A percentile compares a stretch with the other conserved stretches of the same genome.
Evolutionary conservation across 23 tunicate genomes (phyloP).

Genomic region (Halocynthia aurantium): DNA sequence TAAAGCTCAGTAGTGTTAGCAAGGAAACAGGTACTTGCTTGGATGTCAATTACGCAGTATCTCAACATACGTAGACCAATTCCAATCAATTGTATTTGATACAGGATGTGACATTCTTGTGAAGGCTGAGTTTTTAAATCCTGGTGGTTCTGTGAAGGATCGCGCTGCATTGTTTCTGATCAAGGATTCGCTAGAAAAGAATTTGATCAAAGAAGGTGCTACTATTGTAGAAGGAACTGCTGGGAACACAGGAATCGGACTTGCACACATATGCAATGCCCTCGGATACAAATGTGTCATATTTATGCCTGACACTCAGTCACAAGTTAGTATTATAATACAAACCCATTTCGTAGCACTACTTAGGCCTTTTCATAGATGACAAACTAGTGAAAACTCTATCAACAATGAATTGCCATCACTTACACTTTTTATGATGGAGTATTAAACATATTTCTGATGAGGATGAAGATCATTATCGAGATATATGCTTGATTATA

Average conservation of each 20-base stretch:
- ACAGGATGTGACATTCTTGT: slow-evolving; percentile 78
- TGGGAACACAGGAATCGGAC: slow-evolving; percentile 95
- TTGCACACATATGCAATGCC: slow-evolving; percentile 94
- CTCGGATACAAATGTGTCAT: slow-evolving; percentile 91
- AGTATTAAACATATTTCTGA: too few species aligned
- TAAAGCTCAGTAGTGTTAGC: slow-evolving; percentile 73
- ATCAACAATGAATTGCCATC: too few species aligned
- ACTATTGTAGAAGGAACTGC: slow-evolving; percentile 97
- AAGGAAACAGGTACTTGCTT: slow-evolving; percentile 72
- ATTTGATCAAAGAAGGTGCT: slow-evolving; percentile 52
- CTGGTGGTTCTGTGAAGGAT: slow-evolving; percentile 96
- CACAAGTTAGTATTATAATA: slow-evolving; percentile 28
- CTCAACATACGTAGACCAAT: neutral
- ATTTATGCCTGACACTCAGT: slow-evolving; percentile 93
- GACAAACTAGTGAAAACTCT: too few species aligned
- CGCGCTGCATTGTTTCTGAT: slow-evolving; percentile 84
- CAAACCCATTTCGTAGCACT: neutral
- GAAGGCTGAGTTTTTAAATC: slow-evolving; percentile 91
- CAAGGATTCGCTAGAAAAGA: slow-evolving; percentile 85
- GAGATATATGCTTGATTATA: too few species aligned
- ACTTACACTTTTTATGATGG: too few species aligned
- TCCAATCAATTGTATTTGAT: neutral
- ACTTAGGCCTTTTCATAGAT: too few species aligned
- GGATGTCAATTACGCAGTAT: neutral
- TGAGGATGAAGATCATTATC: too few species aligned